Base-by-base conservation (phyloP, 2,113 vertebrate species). In the Hypocryptadius cinnamomeus region DNA sequence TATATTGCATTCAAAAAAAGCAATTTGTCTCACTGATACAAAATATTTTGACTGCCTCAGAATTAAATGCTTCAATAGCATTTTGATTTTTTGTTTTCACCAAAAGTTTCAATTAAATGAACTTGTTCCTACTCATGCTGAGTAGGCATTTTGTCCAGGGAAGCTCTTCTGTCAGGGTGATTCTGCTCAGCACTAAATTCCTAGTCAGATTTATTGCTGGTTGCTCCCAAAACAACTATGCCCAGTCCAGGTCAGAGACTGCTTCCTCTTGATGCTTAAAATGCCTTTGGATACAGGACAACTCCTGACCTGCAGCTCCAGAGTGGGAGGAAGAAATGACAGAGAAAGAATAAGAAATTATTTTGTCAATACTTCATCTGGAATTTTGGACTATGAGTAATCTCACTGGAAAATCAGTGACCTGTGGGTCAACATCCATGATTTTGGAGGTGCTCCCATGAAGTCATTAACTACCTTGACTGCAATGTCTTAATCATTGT, bases 41-140 rank as follows among this genome's bases (percentile, higher is more conserved):
- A 86, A 96, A 84, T 89, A 84, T 84, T 94, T 94, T 92, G 86
- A 64, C 77, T 88, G 44, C 20, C n/a, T 93, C 37, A n/a, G 53
- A 92, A 87, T 64, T 13, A 90, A 94, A 71, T 61, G 42, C 23
- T 79, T 90, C 69, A 78, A 56, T 27, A 84, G 53, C 39, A 28
- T 61, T 86, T 86, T 53, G 28, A 45, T n/a, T 45, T 61, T 78
- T 53, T 70, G 8, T 74, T 95, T 71, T 22, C 25, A 35, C 12
- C 40, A 42, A 45, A 94, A 65, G 31, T 78, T 94, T 68, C 60
- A 37, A 40, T 4, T 13, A 60, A 81, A 74, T 30, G 15, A 68
- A 57, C 2, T 10, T 45, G 18, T 4, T 81, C 4, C 47, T 81
- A n/a, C 8, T 60, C 50, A 14, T 3, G 3, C 54, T 79, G 35